These are phyloP conservation scores for Aplochiton taeniatus DNA, from an alignment of 2,797 vertebrate species.

Conservation along the genomic window DNA sequence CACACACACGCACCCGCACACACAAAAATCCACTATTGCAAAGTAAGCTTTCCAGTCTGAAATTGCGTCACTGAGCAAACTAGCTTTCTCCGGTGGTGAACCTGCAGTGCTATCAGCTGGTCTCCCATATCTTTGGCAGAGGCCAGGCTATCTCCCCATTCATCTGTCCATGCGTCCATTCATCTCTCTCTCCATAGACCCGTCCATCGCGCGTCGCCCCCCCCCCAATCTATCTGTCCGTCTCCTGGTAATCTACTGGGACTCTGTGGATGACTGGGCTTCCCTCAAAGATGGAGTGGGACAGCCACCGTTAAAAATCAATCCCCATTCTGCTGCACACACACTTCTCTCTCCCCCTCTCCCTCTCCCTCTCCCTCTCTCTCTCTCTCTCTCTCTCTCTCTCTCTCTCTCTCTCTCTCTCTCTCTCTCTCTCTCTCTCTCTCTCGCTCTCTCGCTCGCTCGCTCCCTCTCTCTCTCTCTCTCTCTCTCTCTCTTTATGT, in stretches of 20 bases:
- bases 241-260: background rate
- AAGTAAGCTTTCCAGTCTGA: constrained; percentile 56
- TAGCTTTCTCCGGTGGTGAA: constrained; percentile 40
- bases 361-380: background rate
- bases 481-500: background rate
- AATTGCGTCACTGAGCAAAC: constrained; percentile 55
- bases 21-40: constrained; percentile 39
- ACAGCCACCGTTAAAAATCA: no score
- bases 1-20: background rate
- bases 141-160: no score
- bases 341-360: no score
- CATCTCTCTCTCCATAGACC: no score
- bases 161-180: no score
- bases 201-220: no score
- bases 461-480: constrained; percentile 27
- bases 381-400: constrained; percentile 8
- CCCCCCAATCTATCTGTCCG: background rate
- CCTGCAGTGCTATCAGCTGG: constrained; percentile 37
- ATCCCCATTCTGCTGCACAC: no score
- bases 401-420: background rate
- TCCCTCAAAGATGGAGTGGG: no score
- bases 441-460: constrained; percentile 29
- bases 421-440: constrained; percentile 1
- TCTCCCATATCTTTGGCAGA: constrained; percentile 9
- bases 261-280: no score